Conservation (phyloP, 2,888 invertebrate genomes). For the Melinaea menophilus region DNA sequence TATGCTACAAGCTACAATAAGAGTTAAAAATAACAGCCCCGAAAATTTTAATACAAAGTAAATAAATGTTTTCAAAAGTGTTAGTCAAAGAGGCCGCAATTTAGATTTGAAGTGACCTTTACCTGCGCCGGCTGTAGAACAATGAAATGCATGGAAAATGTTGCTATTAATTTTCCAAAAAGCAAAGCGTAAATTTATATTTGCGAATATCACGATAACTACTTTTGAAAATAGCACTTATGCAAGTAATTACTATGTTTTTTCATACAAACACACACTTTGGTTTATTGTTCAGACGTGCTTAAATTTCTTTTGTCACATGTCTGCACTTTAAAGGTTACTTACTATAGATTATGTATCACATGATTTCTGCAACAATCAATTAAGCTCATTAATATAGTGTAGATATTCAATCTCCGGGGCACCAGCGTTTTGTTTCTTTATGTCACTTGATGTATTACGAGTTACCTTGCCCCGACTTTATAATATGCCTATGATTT, state of each 20-base stretch:
- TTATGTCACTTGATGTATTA: constrained; percentile 64
- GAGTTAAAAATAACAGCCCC: too few relatives aligned
- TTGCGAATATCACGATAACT: constrained; percentile 66
- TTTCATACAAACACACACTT: too few relatives aligned
- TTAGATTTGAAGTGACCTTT: constrained; percentile 74
- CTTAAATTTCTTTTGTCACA: constrained; percentile 52
- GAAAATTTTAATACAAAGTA: constrained; percentile 16
- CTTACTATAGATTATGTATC: too few relatives aligned
- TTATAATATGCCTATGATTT: constrained; percentile 64
- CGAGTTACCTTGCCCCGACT: constrained; percentile 54
- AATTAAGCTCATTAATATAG: neutral
- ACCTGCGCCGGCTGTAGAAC: constrained; percentile 63
- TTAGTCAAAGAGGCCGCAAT: constrained; percentile 55
- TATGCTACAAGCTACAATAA: too few relatives aligned
- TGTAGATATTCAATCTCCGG: constrained; percentile 9
- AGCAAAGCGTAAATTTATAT: constrained; percentile 72
- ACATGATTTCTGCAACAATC: neutral
- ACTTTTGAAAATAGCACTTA: constrained; percentile 67
- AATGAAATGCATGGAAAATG: constrained; percentile 72
- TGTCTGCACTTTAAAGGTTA: constrained; percentile 8
- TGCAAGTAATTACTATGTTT: too few relatives aligned
- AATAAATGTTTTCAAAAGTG: constrained; percentile 66
- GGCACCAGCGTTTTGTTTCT: constrained; percentile 39
- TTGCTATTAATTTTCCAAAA: constrained; percentile 75
- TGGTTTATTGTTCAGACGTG: constrained; percentile 69